Conservation (phyloP, 1,140 invertebrate genomes). For the Oedothorax gibbosus region DNA sequence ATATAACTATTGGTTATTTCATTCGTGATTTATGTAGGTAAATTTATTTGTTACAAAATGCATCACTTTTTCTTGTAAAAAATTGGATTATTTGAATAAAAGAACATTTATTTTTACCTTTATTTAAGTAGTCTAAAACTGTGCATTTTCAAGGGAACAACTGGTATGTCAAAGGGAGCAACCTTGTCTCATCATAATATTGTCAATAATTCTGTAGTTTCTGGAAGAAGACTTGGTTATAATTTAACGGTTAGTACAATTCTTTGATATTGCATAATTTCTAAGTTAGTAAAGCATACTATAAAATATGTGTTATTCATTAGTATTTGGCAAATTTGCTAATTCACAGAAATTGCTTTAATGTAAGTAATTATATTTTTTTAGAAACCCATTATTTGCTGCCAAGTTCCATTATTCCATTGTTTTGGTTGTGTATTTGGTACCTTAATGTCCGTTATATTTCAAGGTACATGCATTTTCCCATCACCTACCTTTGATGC, state of each 20-base stretch:
- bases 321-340: not conserved
- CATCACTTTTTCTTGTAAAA: no score
- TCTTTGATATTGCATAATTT: constrained; percentile 5
- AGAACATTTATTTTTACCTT: not conserved
- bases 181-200: constrained; percentile 84
- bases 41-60: no score
- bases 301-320: not conserved
- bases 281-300: not conserved
- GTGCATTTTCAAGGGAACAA: constrained; percentile 76
- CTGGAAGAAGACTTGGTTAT: constrained; percentile 75
- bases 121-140: not conserved
- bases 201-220: constrained; percentile 85
- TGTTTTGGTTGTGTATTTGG: constrained; percentile 86
- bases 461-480: constrained; percentile 79
- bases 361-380: not conserved
- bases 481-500: constrained; percentile 79
- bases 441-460: constrained; percentile 73
- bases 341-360: not conserved
- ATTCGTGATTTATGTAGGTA: no score
- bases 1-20: no score
- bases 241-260: constrained; percentile 68
- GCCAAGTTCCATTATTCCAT: constrained; percentile 93
- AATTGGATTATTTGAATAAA: no score
- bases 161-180: constrained; percentile 89
- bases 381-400: constrained; percentile 72